A percentile compares a stretch with the other conserved stretches of the same genome.
These are phyloP conservation scores for Platichthys flesus DNA, from an alignment of 2,113 vertebrate species.

Conservation along the genomic window DNA sequence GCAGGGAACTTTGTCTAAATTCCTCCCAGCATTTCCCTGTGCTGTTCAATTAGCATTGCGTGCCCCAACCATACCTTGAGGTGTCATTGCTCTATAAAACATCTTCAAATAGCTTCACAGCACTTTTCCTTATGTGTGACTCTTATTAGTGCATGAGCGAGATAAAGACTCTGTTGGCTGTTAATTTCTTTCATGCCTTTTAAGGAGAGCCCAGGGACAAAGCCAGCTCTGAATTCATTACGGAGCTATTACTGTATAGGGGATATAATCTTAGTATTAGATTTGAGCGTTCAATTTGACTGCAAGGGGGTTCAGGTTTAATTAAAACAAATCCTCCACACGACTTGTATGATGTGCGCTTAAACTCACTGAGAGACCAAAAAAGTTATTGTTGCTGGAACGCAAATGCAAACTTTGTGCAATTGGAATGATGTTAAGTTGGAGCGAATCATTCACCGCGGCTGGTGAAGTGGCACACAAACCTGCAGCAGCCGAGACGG, in stretches of 20 bases:
- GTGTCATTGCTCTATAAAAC: conserved; percentile 71
- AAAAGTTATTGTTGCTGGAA: conserved; percentile 3
- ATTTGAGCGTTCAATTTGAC: conserved; percentile 66
- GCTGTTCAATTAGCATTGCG: conserved; percentile 59
- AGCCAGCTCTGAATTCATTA: conserved; percentile 51
- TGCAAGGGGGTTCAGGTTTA: conserved; percentile 58
- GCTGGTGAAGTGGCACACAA: conserved; percentile 7
- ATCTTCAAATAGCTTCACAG: conserved; percentile 71
- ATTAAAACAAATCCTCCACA: conserved; percentile 67
- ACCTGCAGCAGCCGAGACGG: neutral
- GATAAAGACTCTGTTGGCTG: conserved; percentile 66
- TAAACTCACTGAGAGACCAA: conserved; percentile 17
- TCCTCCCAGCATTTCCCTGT: conserved; percentile 52
- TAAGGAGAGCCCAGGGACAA: conserved; percentile 63
- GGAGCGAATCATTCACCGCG: neutral
- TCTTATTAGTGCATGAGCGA: conserved; percentile 51
- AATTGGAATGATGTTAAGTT: conserved; percentile 20
- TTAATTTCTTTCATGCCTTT: conserved; percentile 69
- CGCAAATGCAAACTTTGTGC: conserved; percentile 5
- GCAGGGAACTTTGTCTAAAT: conserved; percentile 57
- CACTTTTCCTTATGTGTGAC: conserved; percentile 48
- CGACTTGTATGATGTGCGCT: conserved; percentile 15
- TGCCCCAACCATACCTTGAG: conserved; percentile 65
- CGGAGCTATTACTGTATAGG: conserved; percentile 46
- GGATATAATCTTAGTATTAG: conserved; percentile 55